Conservation (phyloP, 2,797 vertebrate genomes). For the Falco biarmicus region DNA sequence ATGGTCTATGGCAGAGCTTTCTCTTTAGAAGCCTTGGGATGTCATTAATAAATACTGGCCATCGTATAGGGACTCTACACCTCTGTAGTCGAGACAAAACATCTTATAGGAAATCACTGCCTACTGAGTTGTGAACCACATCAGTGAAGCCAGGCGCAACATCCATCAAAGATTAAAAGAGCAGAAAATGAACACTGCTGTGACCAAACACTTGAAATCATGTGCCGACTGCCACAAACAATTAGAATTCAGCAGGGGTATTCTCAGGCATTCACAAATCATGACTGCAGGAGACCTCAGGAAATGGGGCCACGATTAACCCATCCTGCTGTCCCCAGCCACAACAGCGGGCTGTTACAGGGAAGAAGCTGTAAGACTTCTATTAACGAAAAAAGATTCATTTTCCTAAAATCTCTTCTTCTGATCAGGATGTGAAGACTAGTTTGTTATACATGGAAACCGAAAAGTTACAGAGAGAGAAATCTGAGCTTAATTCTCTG, state of each 20-base stretch:
- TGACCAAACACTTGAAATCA: constrained; percentile 74
- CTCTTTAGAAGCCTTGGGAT: constrained; percentile 53
- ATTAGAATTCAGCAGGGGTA: constrained; percentile 73
- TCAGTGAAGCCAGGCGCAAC: constrained; percentile 71
- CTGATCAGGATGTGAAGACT: neutral
- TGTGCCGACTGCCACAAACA: constrained; percentile 72
- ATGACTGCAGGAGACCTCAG: constrained; percentile 52
- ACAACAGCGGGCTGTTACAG: neutral
- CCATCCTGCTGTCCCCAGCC: constrained; percentile 37
- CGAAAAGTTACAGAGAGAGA: neutral
- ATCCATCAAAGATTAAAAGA: constrained; percentile 77
- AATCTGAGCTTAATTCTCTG: neutral
- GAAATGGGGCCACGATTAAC: constrained; percentile 65
- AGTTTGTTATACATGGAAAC: neutral
- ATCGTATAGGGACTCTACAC: constrained; percentile 45
- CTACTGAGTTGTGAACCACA: constrained; percentile 61
- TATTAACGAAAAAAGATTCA: neutral
- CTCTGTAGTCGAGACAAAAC: constrained; percentile 65
- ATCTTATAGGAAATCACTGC: constrained; percentile 69
- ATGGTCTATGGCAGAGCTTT: constrained; percentile 1
- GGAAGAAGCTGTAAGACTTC: neutral
- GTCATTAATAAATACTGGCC: constrained; percentile 66
- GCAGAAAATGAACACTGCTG: constrained; percentile 73
- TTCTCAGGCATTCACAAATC: constrained; percentile 71
- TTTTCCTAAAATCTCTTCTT: constrained; percentile 15